Percentiles rank a stretch among this genome's conserved stretches.
Evolutionary conservation across 92 coral and sea anemone species (phyloP).

Genomic region (Porites lobata): DNA sequence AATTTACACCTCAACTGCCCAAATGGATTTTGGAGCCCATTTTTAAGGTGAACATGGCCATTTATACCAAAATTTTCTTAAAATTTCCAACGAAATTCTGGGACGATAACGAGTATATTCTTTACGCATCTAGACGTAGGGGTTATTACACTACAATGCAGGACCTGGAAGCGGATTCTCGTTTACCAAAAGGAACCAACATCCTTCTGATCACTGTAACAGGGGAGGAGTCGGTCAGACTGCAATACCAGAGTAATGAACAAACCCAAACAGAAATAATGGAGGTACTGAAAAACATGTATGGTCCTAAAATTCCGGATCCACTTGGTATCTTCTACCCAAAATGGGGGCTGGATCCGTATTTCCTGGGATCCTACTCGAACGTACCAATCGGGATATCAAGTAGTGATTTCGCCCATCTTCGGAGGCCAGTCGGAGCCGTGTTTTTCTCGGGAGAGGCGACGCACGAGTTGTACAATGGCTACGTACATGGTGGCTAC

Average conservation of each 20-base stretch:
- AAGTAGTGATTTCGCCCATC: conserved; percentile 64
- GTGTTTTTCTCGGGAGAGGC: conserved; percentile 91
- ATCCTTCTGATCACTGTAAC: conserved; percentile 88
- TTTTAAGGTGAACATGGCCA: conserved; percentile 52
- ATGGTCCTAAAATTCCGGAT: conserved; percentile 78
- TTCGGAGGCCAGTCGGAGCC: conserved; percentile 63
- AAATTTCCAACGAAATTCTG: conserved; percentile 83
- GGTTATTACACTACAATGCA: conserved; percentile 66
- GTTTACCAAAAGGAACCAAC: conserved; percentile 84
- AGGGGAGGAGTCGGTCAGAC: conserved; percentile 81
- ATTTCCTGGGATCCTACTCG: conserved; percentile 82
- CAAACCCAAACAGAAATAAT: conserved; percentile 80
- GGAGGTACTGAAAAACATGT: conserved; percentile 75
- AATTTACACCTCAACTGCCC: conserved; percentile 76
- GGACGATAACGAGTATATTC: conserved; percentile 67
- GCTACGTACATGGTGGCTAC: conserved; percentile 88
- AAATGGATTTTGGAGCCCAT: conserved; percentile 82
- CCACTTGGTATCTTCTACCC: conserved; percentile 73
- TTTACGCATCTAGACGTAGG: conserved; percentile 60
- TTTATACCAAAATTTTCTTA: conserved; percentile 72
- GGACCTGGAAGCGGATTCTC: conserved; percentile 77
- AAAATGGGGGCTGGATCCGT: conserved; percentile 80
- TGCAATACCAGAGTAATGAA: conserved; percentile 70
- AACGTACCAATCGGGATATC: conserved; percentile 83
- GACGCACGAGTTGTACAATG: conserved; percentile 87